Evolutionary conservation across 2,888 invertebrate species (phyloP), one percentile per base, ranked within the genome.

Genomic region (Plebejus anna): DNA sequence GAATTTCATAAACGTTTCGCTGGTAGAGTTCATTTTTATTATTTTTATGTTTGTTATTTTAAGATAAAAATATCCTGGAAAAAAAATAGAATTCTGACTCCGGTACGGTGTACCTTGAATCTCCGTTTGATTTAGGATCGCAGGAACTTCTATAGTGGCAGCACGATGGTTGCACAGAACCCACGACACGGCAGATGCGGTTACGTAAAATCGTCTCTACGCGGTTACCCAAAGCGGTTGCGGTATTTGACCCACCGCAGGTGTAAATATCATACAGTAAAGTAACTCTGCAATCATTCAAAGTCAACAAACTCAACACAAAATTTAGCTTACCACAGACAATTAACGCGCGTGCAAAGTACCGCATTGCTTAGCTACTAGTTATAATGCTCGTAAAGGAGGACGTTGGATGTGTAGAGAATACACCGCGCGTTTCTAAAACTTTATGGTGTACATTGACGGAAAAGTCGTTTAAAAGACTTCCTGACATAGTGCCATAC

Each of bases 161-260:
- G 0, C 1, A 11, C 4, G 80, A 81, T 78, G 80, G 77, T 79
- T 61, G 61, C 11, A 11, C 1, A 4, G 22, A 61, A 61, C 11
- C 61, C 61, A 61, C 28, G 28, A 7, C 22, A 55, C 55, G 16
- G 11, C 55, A 59, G 80, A 83, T 83, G 81, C 82, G 84, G 82
- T 82, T 81, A 76, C 82, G 83, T 85, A 85, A 86, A 85, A 87
- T 82, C 86, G 86, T 81, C 86, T 87, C 85, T 85, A 87, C 89
- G 90, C 89, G 90, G 90, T 89, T 91, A 88, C 86, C 88, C 88
- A 87, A 59, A 28, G 61, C 11, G 28, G 61, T 61, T 28, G 61
- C 61, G 61, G 61, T 61, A 22, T 61, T 22, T 22, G 28, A 28
- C 28, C 28, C 61, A 3, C 11, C 61, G 28, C 28, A 28, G 16